These are phyloP conservation scores for Bos javanicus DNA, from an alignment of 2,113 vertebrate genomes.

Conservation along the genomic window DNA sequence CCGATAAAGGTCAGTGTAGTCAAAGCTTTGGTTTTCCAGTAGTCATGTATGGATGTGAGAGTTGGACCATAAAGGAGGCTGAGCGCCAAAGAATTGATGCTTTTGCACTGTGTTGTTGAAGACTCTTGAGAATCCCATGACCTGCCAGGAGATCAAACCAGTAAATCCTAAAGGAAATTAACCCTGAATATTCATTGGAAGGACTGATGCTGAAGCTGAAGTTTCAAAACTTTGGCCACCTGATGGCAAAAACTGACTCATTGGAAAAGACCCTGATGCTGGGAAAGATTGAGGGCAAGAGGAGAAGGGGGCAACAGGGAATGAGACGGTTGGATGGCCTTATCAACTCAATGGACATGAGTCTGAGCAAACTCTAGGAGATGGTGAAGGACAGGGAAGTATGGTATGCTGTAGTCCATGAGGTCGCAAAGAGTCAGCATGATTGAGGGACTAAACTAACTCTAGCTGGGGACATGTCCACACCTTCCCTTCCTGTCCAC, in stretches of 20 bases:
- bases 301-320: not conserved
- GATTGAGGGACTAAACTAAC: not conserved
- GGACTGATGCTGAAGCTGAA: not conserved
- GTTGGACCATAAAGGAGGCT: not conserved
- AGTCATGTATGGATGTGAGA: not conserved
- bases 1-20: not conserved
- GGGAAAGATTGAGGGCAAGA: not conserved
- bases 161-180: not conserved
- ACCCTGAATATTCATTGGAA: not conserved
- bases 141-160: not conserved
- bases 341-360: not conserved
- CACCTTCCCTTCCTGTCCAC: accelerated
- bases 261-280: not conserved
- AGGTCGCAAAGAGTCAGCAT: not conserved
- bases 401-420: not conserved
- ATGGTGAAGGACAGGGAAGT: not conserved
- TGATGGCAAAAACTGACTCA: not conserved
- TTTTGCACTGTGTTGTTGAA: not conserved
- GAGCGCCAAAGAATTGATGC: not conserved
- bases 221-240: not conserved
- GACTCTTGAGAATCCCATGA: not conserved
- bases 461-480: not conserved
- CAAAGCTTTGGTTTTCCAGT: not conserved
- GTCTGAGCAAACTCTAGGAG: not conserved
- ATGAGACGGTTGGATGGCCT: not conserved